phyloP scores from a whole-genome alignment of 2,797 vertebrate species.

The Sternarchorhynchus goeldii region DNA sequence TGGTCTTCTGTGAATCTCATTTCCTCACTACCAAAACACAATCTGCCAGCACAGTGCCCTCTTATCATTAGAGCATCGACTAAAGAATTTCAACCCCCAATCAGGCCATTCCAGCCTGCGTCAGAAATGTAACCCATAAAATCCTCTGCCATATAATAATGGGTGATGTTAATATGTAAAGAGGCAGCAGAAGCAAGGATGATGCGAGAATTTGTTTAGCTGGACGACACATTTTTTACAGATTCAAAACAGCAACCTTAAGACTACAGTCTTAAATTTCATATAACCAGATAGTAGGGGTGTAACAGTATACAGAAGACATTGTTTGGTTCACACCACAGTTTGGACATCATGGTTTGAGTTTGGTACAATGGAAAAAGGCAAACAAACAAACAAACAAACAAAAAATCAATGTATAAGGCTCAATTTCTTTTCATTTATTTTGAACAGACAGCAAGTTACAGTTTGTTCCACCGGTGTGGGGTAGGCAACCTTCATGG shows the following conservation, averaged over 20 bases:
- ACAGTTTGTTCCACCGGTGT: no score
- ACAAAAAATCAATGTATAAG: no score
- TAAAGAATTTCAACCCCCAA: conserved; percentile 19
- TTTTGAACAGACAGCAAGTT: no score
- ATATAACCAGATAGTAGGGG: no score
- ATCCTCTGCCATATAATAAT: conserved; percentile 21
- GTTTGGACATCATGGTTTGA: no score
- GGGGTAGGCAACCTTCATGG: no score
- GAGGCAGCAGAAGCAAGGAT: conserved; percentile 12
- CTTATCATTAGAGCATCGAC: conserved; percentile 24
- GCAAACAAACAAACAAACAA: no score
- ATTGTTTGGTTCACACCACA: no score
- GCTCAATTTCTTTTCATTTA: no score
- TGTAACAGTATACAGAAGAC: no score
- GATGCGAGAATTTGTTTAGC: conserved; percentile 14
- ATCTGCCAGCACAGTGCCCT: conserved; percentile 5
- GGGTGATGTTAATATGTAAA: conserved; percentile 44
- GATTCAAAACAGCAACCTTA: conserved; percentile 14
- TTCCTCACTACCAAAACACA: conserved; percentile 11
- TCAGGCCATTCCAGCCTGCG: conserved; percentile 2
- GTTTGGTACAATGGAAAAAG: no score
- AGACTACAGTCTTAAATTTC: background rate
- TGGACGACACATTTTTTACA: conserved; percentile 6
- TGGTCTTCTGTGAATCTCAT: conserved; percentile 14
- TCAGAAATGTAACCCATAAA: conserved; percentile 19